These are phyloP conservation scores for Engraulis encrasicolus DNA, from an alignment of 2,113 vertebrate genomes.

Conservation along the genomic window DNA sequence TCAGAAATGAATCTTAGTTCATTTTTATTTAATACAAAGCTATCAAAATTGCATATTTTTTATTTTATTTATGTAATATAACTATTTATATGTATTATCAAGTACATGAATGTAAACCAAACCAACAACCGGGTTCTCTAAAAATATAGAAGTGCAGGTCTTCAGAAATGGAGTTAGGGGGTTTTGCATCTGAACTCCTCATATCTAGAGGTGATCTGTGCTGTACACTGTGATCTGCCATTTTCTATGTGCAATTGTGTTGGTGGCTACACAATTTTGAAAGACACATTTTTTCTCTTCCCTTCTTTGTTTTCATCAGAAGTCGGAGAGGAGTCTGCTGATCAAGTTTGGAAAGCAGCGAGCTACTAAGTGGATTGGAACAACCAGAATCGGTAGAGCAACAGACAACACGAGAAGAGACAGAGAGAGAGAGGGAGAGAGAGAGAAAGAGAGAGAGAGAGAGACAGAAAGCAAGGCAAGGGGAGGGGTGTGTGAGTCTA, in stretches of 20 bases:
- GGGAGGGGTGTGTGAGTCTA: slow-evolving; percentile 60
- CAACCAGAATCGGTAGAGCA: slow-evolving; percentile 52
- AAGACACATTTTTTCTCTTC: slow-evolving; percentile 9
- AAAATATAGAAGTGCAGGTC: too few species aligned
- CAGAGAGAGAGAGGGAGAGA: slow-evolving; percentile 50
- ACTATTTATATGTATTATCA: too few species aligned
- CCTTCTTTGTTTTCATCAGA: slow-evolving; percentile 7
- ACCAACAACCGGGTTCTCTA: too few species aligned
- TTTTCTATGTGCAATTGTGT: neutral
- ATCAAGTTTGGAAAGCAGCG: slow-evolving; percentile 42
- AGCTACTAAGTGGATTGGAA: slow-evolving; percentile 68
- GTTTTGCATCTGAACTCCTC: too few species aligned
- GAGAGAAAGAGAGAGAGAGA: slow-evolving; percentile 44
- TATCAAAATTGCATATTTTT: too few species aligned
- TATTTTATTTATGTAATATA: too few species aligned
- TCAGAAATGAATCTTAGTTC: too few species aligned
- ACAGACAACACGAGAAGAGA: slow-evolving; percentile 26
- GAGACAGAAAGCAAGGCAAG: slow-evolving; percentile 47
- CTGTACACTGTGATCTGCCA: neutral
- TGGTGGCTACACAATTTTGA: neutral
- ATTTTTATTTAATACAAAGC: too few species aligned
- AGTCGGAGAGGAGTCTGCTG: neutral
- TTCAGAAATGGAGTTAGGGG: too few species aligned
- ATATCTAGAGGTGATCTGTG: neutral
- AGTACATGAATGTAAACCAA: too few species aligned